These are phyloP conservation scores for Petrolisthes manimaculis DNA, from an alignment of 2,888 invertebrate species.

Conservation along the genomic window DNA sequence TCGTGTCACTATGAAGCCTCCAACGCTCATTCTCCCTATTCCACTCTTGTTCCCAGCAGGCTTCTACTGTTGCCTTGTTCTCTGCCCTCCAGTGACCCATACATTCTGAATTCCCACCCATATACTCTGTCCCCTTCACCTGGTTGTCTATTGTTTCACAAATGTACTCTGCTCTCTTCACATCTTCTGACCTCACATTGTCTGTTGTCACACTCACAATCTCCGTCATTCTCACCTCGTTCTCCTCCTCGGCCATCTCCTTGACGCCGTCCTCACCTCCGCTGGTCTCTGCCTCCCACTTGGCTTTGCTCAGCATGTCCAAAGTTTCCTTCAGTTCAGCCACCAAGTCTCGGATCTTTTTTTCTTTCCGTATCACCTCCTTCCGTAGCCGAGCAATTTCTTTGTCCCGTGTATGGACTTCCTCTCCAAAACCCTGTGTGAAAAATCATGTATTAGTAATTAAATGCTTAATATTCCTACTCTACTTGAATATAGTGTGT, in stretches of 20 bases:
- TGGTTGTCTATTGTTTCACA: neutral
- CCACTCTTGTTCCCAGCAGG: neutral
- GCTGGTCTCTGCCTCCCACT: slow-evolving; percentile 67
- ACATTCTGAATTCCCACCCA: neutral
- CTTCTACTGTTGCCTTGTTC: neutral
- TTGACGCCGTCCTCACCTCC: slow-evolving; percentile 67
- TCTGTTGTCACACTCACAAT: slow-evolving; percentile 64
- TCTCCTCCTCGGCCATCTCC: slow-evolving; percentile 68
- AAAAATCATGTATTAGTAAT: neutral
- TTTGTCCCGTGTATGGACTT: slow-evolving; percentile 70
- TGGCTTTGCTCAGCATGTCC: slow-evolving; percentile 67
- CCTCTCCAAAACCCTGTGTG: slow-evolving; percentile 66
- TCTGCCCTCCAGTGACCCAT: neutral
- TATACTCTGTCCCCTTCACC: neutral
- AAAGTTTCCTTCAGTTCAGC: slow-evolving; percentile 67
- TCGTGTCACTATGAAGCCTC: neutral
- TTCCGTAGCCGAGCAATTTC: slow-evolving; percentile 69
- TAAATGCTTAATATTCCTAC: too few relatives aligned
- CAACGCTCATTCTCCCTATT: neutral
- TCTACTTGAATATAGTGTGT: too few relatives aligned
- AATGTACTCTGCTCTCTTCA: neutral
- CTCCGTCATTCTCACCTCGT: slow-evolving; percentile 67
- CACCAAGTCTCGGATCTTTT: slow-evolving; percentile 67
- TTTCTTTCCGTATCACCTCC: slow-evolving; percentile 68
- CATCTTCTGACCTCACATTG: too few relatives aligned